Percentiles rank a stretch among this genome's conserved stretches.
Evolutionary conservation across 2,797 vertebrate species (phyloP).

Genomic region (Gallinago stenura): DNA sequence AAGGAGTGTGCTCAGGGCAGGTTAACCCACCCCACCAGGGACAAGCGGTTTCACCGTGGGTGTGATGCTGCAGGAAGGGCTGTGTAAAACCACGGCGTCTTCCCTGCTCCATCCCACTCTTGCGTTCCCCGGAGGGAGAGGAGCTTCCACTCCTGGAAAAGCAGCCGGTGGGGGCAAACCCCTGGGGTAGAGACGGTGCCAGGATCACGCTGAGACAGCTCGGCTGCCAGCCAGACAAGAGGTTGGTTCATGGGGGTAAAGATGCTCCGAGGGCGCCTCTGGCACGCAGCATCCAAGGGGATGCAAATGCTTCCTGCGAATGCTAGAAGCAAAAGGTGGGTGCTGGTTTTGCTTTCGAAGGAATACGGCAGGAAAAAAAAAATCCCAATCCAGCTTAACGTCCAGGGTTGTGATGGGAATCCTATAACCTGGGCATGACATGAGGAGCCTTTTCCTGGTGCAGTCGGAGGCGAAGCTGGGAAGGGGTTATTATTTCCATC

Average conservation of each 20-base stretch:
- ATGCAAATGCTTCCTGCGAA: background rate
- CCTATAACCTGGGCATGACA: background rate
- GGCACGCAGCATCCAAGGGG: background rate
- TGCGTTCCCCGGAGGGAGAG: rapidly evolving
- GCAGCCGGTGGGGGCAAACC: background rate
- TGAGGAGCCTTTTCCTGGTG: background rate
- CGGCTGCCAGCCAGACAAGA: background rate
- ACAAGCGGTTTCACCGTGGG: background rate
- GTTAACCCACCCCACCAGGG: background rate
- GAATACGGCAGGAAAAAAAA: background rate
- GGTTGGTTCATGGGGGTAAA: background rate
- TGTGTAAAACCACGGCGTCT: background rate
- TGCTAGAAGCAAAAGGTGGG: background rate
- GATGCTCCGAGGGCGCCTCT: background rate
- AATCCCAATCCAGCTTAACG: background rate
- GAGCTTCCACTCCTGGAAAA: background rate
- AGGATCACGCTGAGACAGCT: background rate
- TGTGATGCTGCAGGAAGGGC: background rate
- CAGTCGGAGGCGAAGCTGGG: background rate
- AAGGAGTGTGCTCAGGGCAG: rapidly evolving
- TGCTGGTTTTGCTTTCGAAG: background rate
- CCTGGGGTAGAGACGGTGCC: rapidly evolving
- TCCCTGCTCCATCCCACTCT: background rate
- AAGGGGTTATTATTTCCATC: constrained; percentile 34
- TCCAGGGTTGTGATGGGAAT: background rate